Base-by-base conservation (phyloP, 1,140 invertebrate genomes). In the Ceratitis capitata region DNA sequence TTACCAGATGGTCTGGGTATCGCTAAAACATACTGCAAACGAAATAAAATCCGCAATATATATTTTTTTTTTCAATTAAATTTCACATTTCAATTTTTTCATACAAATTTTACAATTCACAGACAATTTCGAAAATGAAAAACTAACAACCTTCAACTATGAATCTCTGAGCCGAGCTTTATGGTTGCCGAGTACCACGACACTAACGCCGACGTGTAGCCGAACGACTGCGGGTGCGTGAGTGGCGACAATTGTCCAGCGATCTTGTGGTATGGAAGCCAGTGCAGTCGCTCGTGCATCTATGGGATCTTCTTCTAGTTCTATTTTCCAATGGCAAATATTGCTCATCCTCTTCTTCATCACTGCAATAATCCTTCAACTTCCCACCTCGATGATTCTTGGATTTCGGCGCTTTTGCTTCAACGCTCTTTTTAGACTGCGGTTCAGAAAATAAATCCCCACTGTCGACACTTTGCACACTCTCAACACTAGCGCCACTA, bases 41-140 rank as follows among this genome's bases (percentile, higher is more conserved):
- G 9, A 45, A 78, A 45, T 78, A 78, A 23, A 19, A n/a, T n/a
- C 69, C 39, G 10, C 32, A 12, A 64, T 29, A 29, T 5, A 0
- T 32, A 19, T 56, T 56, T 29, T 23, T 64, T 74, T 42, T 10
- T 45, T 78, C 69, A 78, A 7, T 78, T 10, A 74, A 74, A 39
- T 39, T 23, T n/a, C 39, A 45, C n/a, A 78, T 35, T 45, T 53
- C 19, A 5, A 78, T 78, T 78, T 78, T 16, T 6, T 47, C 10
- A 35, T n/a, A 64, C 7, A 83, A 58, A 53, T 83, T 51, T 51
- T 35, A 58, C 26, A 58, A 7, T 83, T 58, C 32, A 83, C 82
- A 83, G 23, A 83, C 47, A 83, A 39, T 83, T 83, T 51, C 14
- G 9, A 29, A 1, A 14, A 83, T 39, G 16, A 32, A 14, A 53